Evolutionary conservation across 2,888 invertebrate species (phyloP).

Genomic region (Eumacrocentrus americanus): DNA sequence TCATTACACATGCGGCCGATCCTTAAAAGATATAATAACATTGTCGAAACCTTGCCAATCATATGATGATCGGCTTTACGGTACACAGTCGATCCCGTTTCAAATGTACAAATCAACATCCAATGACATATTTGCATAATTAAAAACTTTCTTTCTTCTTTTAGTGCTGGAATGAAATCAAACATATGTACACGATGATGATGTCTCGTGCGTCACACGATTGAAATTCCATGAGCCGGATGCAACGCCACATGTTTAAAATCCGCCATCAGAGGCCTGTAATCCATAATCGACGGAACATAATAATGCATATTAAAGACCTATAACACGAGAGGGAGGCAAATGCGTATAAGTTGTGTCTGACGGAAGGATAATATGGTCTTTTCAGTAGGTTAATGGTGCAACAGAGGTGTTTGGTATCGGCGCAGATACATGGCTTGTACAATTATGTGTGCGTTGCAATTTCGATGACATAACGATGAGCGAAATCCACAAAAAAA

Average conservation of each 20-base stretch:
- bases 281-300: neutral
- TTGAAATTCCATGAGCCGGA: constrained; percentile 1
- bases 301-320: neutral
- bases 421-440: neutral
- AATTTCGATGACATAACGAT: constrained; percentile 4
- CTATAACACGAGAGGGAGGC: neutral
- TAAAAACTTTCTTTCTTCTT: neutral
- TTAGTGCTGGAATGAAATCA: neutral
- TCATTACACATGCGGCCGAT: neutral
- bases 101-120: neutral
- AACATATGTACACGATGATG: neutral
- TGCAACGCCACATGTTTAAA: constrained; percentile 3
- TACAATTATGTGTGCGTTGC: neutral
- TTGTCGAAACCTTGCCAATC: neutral
- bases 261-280: neutral
- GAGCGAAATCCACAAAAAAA: too few species aligned
- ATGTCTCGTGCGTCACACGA: neutral
- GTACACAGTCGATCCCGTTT: neutral
- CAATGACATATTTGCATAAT: neutral
- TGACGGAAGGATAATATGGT: neutral
- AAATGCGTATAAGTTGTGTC: too few species aligned
- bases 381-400: neutral
- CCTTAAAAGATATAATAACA: constrained; percentile 5
- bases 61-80: constrained; percentile 1
- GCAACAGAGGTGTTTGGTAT: neutral